These are phyloP conservation scores for Leptodactylus fuscus DNA, from an alignment of 2,113 vertebrate genomes.

Conservation along the genomic window DNA sequence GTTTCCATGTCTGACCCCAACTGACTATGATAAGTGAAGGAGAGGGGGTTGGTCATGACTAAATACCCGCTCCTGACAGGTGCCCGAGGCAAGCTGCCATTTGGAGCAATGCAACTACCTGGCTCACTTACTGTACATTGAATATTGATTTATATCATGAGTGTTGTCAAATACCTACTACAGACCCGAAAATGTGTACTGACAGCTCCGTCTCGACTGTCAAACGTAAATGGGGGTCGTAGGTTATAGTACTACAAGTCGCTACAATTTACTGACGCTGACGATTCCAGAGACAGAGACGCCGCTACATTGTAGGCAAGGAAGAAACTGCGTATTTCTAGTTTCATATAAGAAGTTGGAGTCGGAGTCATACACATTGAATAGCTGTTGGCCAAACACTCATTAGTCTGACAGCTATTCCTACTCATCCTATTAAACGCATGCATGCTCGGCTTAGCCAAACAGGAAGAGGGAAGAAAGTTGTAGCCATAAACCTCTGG, in stretches of 20 bases:
- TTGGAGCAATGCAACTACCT: constrained; percentile 81
- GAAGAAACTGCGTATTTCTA: too few species aligned
- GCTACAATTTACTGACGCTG: constrained; percentile 82
- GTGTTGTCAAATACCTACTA: constrained; percentile 84
- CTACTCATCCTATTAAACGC: too few species aligned
- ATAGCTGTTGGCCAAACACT: too few species aligned
- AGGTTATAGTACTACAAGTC: constrained; percentile 81
- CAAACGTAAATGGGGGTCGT: constrained; percentile 83
- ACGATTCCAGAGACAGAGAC: constrained; percentile 63
- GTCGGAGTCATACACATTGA: too few species aligned
- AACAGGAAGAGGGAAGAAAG: too few species aligned
- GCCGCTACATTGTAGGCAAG: neutral
- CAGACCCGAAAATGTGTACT: constrained; percentile 79
- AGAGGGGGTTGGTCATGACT: constrained; percentile 81
- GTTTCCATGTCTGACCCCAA: constrained; percentile 91
- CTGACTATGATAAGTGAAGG: constrained; percentile 87
- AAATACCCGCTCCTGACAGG: constrained; percentile 93
- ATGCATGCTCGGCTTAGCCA: too few species aligned
- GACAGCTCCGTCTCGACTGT: constrained; percentile 81
- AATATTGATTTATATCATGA: constrained; percentile 89
- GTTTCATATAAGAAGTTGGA: too few species aligned
- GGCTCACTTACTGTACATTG: constrained; percentile 85
- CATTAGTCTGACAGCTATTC: too few species aligned
- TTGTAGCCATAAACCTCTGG: too few species aligned
- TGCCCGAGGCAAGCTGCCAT: constrained; percentile 85